Evolutionary conservation across 2,797 vertebrate genomes (phyloP), one percentile per base, ranked within the genome.

Genomic region (Eulemur mongoz): DNA sequence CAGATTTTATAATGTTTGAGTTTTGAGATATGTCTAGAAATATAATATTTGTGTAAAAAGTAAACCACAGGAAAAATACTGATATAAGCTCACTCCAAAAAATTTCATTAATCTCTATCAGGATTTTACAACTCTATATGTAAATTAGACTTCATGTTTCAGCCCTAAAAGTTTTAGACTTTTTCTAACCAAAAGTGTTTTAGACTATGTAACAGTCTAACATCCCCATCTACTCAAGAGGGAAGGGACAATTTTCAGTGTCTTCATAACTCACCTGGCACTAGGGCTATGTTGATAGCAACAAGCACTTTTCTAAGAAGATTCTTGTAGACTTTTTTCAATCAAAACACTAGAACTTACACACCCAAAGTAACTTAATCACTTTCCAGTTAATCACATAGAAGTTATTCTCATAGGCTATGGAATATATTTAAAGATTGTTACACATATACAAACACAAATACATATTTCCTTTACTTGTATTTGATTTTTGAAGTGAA

Each of bases 401-500:
- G 15, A 67, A 93, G 45, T 78, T 93, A 88, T 85, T 52, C 5
- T 86, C 54, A 87, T 14, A 83, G 30, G 57, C 8, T 78, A 73
- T 30, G 8, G 1, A 76, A 93, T 72, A 72, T 45, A 93, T 91
- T 93, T 45, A 88, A 17, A 76, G 35, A 69, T 65, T 59, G 52
- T 59, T 14, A 52, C 10, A 59, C 2, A 86, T 50, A 76, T 11
- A 67, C 7, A 67, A 5, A 81, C 14, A 65, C 5, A 72, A 43
- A 54, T 11, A 38, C 18, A 48, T 69, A 81, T 23, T 87, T 8
- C 40, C 23, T 86, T 82, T 23, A 54, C 43, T 35, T 20, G 0
- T 76, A 43, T 85, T 76, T 84, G 22, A 75, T 45, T 91, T 91
- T 30, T 94, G 70, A 96, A 65, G 30, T 50, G 91, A 94, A 81